A percentile compares a stretch with the other conserved stretches of the same genome.
Evolutionary conservation across 2,797 vertebrate species (phyloP).

Genomic region (Gallinago stenura): DNA sequence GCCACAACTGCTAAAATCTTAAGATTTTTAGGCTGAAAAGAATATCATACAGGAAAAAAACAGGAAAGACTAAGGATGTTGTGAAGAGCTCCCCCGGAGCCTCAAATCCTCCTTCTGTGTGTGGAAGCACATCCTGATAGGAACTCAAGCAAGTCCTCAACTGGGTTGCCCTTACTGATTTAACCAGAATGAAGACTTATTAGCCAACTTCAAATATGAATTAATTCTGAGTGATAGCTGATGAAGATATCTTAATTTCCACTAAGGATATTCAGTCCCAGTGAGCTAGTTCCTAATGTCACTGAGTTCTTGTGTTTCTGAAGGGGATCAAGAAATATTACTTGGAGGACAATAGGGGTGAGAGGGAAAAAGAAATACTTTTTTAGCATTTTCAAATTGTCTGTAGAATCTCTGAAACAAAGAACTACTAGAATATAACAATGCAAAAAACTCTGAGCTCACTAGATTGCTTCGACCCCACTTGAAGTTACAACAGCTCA

Average conservation of each 20-base stretch:
- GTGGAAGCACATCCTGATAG: not conserved
- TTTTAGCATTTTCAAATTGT: not conserved
- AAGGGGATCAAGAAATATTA: not conserved
- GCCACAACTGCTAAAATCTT: not conserved
- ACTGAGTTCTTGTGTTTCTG: not conserved
- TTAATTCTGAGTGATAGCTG: not conserved
- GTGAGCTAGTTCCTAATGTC: not conserved
- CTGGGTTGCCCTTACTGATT: not conserved
- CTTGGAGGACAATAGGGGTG: not conserved
- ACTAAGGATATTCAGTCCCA: not conserved
- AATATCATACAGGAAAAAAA: not conserved
- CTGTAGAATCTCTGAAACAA: not conserved
- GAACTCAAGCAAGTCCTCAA: not conserved
- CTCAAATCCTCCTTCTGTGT: not conserved
- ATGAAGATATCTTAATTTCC: not conserved
- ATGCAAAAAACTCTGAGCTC: fast-evolving
- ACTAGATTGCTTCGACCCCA: not conserved
- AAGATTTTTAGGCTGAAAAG: not conserved
- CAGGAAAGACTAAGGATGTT: not conserved
- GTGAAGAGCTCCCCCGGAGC: not conserved
- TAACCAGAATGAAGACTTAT: not conserved
- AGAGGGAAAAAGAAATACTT: not conserved
- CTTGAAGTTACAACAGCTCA: not conserved
- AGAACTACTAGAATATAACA: not conserved
- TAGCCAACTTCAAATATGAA: not conserved